Conservation (phyloP, 2,888 invertebrate genomes). For the Pyrrhosoma nymphula region DNA sequence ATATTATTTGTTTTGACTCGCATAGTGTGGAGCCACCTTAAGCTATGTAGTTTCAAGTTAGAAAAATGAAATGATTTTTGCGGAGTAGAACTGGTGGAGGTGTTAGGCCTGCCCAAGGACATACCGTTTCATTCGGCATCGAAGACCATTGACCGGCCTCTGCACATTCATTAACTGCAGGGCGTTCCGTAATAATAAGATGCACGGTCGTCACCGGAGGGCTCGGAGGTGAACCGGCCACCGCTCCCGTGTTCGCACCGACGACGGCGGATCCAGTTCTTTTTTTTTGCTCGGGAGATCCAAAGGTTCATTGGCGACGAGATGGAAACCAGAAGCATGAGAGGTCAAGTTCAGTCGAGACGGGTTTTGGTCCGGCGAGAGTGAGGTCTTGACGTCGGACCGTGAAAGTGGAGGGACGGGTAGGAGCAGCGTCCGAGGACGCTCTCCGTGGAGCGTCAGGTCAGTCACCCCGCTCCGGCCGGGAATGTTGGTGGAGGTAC, state of each 20-base stretch:
- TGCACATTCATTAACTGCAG: too few species aligned
- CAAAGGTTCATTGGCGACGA: not conserved
- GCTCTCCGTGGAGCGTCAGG: not conserved
- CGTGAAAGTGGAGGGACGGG: conserved; percentile 40
- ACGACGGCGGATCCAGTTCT: not conserved
- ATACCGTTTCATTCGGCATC: too few species aligned
- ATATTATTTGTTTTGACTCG: too few species aligned
- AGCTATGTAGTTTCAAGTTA: too few species aligned
- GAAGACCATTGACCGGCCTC: too few species aligned
- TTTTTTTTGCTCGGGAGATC: not conserved
- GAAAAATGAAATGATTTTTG: too few species aligned
- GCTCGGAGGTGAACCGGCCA: not conserved
- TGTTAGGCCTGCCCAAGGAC: too few species aligned
- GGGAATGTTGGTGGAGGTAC: too few species aligned
- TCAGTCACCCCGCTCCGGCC: not conserved
- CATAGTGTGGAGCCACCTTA: too few species aligned
- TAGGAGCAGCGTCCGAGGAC: not conserved
- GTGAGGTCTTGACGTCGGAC: not conserved
- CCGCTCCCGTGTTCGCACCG: not conserved
- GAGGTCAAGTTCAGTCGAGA: not conserved
- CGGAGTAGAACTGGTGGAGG: too few species aligned
- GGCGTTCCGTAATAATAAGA: too few species aligned
- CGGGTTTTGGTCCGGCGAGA: not conserved
- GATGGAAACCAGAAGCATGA: not conserved
- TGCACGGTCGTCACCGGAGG: not conserved